These are phyloP conservation scores for Aporrectodea caliginosa DNA, from an alignment of 1,140 invertebrate species.

Conservation along the genomic window DNA sequence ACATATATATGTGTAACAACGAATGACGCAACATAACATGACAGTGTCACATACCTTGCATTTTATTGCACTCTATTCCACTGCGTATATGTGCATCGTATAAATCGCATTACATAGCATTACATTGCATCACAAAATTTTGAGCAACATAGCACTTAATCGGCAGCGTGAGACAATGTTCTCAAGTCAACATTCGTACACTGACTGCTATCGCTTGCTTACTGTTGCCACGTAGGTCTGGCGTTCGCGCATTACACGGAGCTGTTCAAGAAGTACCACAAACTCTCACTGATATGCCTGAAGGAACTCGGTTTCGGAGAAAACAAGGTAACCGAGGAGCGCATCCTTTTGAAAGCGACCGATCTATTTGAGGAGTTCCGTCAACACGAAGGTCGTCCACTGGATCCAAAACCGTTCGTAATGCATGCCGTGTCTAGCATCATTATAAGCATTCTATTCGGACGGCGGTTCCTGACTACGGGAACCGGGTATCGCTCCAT, in stretches of 20 bases:
- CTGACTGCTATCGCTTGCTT: no score
- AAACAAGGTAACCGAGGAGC: neutral
- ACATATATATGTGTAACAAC: no score
- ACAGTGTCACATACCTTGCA: no score
- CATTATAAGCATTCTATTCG: constrained; percentile 4
- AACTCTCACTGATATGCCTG: neutral
- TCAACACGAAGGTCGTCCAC: neutral
- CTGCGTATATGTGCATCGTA: no score
- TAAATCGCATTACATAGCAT: no score
- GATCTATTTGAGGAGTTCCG: constrained; percentile 1
- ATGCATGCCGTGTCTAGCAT: neutral
- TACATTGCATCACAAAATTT: no score
- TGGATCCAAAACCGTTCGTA: neutral
- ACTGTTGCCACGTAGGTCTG: no score
- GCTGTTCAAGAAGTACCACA: constrained; percentile 12
- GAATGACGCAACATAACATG: no score
- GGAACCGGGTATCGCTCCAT: neutral
- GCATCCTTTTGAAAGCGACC: neutral
- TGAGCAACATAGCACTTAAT: no score
- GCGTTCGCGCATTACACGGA: constrained; percentile 10
- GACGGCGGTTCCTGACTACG: neutral
- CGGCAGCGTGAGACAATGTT: no score
- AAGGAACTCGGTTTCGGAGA: constrained; percentile 18
- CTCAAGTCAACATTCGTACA: no score
- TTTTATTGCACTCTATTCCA: no score